phyloP scores from a whole-genome alignment of 2,797 vertebrate genomes.

The Microctenopoma steveboyesi region DNA sequence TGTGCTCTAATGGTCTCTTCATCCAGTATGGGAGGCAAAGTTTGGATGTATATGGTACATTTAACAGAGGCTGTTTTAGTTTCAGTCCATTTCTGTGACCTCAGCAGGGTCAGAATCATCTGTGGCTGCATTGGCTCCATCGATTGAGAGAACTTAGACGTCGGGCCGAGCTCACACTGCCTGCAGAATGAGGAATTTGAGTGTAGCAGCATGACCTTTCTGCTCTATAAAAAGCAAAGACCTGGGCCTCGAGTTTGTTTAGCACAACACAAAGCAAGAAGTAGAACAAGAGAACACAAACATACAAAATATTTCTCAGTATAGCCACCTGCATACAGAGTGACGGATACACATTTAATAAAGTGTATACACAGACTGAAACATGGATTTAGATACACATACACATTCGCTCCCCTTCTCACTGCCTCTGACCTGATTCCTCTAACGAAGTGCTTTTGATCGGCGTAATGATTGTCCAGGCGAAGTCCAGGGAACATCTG shows the following conservation, averaged over 20 bases:
- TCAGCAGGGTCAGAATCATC: slow-evolving; percentile 8
- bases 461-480: slow-evolving; percentile 62
- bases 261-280: neutral
- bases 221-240: slow-evolving; percentile 16
- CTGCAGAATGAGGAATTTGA: slow-evolving; percentile 16
- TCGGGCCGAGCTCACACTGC: slow-evolving; percentile 25
- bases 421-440: slow-evolving; percentile 65
- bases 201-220: slow-evolving; percentile 4
- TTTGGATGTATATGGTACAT: neutral
- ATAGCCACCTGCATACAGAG: neutral
- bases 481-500: slow-evolving; percentile 49
- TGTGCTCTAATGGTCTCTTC: slow-evolving; percentile 7
- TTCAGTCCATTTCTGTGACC: slow-evolving; percentile 5
- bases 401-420: slow-evolving; percentile 9
- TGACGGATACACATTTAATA: neutral
- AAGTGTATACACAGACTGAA: slow-evolving; percentile 26
- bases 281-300: neutral
- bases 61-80: neutral
- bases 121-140: slow-evolving; percentile 17
- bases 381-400: slow-evolving; percentile 3
- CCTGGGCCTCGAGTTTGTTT: neutral
- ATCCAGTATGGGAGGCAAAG: slow-evolving; percentile 10
- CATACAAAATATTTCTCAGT: neutral
- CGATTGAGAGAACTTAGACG: slow-evolving; percentile 14
- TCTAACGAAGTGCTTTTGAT: slow-evolving; percentile 72